Evolutionary conservation across 2,797 vertebrate species (phyloP).

Genomic region (Falco biarmicus): DNA sequence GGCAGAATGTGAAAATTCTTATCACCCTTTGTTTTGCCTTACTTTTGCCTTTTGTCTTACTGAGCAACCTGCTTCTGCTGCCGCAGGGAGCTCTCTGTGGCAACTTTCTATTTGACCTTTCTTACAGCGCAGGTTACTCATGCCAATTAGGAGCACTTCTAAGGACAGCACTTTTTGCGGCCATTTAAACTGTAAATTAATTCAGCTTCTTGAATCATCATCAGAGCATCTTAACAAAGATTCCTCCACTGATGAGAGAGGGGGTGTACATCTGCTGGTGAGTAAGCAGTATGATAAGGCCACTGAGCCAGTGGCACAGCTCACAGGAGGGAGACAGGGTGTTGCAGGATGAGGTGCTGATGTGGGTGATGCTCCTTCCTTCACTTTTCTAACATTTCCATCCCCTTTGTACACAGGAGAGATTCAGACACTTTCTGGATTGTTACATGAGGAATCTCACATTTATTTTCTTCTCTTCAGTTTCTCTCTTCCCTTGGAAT

Average conservation of each 20-base stretch:
- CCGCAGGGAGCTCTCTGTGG: not conserved
- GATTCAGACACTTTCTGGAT: not conserved
- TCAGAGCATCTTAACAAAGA: not conserved
- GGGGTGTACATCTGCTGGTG: not conserved
- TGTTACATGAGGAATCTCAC: not conserved
- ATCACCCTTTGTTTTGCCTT: not conserved
- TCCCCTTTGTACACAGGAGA: not conserved
- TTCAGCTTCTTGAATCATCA: not conserved
- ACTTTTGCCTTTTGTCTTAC: not conserved
- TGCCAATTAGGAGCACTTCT: not conserved
- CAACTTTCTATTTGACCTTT: not conserved
- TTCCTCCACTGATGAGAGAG: not conserved
- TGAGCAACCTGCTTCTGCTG: not conserved
- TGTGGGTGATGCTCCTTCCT: not conserved
- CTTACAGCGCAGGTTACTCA: not conserved
- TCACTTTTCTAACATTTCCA: not conserved
- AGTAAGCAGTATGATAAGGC: not conserved
- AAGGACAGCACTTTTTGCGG: not conserved
- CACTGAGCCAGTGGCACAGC: not conserved
- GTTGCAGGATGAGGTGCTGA: not conserved
- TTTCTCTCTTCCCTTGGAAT: not conserved
- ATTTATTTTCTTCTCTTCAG: not conserved
- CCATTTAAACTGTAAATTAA: constrained; percentile 3
- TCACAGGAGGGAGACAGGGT: not conserved
- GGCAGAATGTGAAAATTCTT: not conserved